Conservation (phyloP, 2,888 invertebrate genomes). For the Aplocera efformata region DNA sequence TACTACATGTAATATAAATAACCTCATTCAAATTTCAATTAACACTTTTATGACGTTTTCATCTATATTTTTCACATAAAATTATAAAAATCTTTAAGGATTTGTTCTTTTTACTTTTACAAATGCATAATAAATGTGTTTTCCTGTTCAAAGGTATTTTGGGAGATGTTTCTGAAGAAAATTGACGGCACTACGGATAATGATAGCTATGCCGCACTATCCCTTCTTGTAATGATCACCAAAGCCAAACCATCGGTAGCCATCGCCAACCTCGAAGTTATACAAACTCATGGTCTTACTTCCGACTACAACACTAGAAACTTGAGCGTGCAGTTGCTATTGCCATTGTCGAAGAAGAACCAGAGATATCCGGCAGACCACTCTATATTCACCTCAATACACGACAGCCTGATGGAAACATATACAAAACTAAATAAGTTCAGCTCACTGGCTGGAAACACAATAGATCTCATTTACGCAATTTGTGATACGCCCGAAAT, state of each 20-base stretch:
- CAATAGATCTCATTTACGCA: conserved; percentile 77
- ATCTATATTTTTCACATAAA: too few species aligned
- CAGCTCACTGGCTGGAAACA: conserved; percentile 70
- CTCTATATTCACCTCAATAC: conserved; percentile 53
- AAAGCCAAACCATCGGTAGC: conserved; percentile 81
- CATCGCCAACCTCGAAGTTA: conserved; percentile 85
- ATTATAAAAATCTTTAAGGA: too few species aligned
- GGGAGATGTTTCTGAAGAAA: conserved; percentile 90
- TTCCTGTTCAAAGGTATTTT: conserved; percentile 82
- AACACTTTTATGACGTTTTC: too few species aligned
- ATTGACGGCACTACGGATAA: conserved; percentile 84
- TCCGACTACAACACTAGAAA: conserved; percentile 64
- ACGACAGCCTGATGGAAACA: conserved; percentile 65
- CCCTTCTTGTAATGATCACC: conserved; percentile 87
- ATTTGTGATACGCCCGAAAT: conserved; percentile 81
- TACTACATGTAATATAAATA: too few species aligned
- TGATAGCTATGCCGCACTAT: conserved; percentile 87
- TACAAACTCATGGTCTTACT: conserved; percentile 86
- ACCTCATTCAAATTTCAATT: too few species aligned
- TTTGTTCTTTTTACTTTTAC: too few species aligned
- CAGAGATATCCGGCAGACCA: conserved; percentile 67
- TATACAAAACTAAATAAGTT: conserved; percentile 74
- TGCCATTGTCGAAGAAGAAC: conserved; percentile 54
- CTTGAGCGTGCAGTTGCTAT: conserved; percentile 57
- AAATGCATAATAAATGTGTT: not conserved